A percentile compares a stretch with the other conserved stretches of the same genome.
Evolutionary conservation across 2,797 vertebrate genomes (phyloP).

Genomic region (Acropternis orthonyx): DNA sequence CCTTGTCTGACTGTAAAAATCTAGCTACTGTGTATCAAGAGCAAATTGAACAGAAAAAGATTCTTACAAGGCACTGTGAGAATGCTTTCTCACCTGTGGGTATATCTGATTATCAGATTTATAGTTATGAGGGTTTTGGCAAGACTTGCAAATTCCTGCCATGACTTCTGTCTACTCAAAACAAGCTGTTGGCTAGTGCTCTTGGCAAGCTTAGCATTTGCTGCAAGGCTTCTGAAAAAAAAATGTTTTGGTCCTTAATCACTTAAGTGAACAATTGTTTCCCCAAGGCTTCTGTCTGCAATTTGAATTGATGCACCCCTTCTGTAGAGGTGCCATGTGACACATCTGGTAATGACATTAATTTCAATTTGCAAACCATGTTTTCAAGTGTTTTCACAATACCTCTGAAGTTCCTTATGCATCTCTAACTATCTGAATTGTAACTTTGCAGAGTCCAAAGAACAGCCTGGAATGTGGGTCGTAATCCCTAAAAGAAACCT

Average conservation of each 20-base stretch:
- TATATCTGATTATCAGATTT: slow-evolving; percentile 49
- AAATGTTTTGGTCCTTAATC: background rate
- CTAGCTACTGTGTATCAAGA: background rate
- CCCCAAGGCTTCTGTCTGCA: slow-evolving; percentile 46
- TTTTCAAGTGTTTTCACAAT: background rate
- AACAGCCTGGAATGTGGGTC: background rate
- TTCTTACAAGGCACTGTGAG: background rate
- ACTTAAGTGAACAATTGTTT: slow-evolving; percentile 32
- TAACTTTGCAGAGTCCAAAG: background rate
- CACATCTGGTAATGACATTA: background rate
- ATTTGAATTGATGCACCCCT: background rate
- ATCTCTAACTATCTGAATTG: background rate
- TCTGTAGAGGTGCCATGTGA: background rate
- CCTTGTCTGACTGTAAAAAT: background rate
- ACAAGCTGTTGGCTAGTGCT: slow-evolving; percentile 46
- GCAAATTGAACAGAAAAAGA: background rate
- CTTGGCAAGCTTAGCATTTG: slow-evolving; percentile 32
- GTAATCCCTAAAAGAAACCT: background rate
- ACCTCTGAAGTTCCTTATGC: background rate
- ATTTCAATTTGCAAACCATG: background rate
- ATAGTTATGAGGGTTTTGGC: slow-evolving; percentile 31
- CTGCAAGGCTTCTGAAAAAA: slow-evolving; percentile 40
- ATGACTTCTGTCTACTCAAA: slow-evolving; percentile 53
- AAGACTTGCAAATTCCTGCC: slow-evolving; percentile 52
- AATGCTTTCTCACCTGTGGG: slow-evolving; percentile 47